Percentiles rank a stretch among this genome's conserved stretches.
Evolutionary conservation across 1,140 invertebrate genomes (phyloP).

Genomic region (Drosophila lini): DNA sequence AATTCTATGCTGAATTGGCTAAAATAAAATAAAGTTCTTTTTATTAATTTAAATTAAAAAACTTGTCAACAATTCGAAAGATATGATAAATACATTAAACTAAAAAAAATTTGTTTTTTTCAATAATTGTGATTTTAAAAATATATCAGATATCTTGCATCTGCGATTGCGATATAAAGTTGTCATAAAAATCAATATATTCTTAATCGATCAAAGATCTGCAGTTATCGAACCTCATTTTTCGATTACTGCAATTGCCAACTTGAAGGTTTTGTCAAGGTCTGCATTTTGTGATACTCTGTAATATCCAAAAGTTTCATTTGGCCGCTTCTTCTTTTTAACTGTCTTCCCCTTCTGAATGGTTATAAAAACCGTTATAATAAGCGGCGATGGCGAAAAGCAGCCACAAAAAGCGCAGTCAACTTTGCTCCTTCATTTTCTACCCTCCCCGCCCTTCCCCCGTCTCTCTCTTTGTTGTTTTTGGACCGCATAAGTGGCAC

Average conservation of each 20-base stretch:
- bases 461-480: conserved; percentile 22
- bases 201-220: not conserved
- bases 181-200: too few species aligned
- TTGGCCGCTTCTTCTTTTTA: conserved; percentile 20
- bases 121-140: too few species aligned
- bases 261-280: too few species aligned
- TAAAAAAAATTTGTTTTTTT: too few species aligned
- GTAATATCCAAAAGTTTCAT: conserved; percentile 54
- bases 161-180: too few species aligned
- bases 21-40: not conserved
- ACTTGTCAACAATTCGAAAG: too few species aligned
- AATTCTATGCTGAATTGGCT: not conserved
- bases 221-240: not conserved
- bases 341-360: conserved; percentile 29
- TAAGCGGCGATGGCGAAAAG: conserved; percentile 59
- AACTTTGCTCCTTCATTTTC: conserved; percentile 35
- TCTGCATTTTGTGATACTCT: conserved; percentile 1
- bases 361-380: conserved; percentile 73
- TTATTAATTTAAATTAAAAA: too few species aligned
- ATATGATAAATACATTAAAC: too few species aligned
- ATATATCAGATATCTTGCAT: too few species aligned
- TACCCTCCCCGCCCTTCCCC: not conserved
- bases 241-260: not conserved
- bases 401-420: conserved; percentile 45
- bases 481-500: conserved; percentile 71